These are phyloP conservation scores for Agriopis marginaria DNA, from an alignment of 2,888 invertebrate species.

Conservation along the genomic window DNA sequence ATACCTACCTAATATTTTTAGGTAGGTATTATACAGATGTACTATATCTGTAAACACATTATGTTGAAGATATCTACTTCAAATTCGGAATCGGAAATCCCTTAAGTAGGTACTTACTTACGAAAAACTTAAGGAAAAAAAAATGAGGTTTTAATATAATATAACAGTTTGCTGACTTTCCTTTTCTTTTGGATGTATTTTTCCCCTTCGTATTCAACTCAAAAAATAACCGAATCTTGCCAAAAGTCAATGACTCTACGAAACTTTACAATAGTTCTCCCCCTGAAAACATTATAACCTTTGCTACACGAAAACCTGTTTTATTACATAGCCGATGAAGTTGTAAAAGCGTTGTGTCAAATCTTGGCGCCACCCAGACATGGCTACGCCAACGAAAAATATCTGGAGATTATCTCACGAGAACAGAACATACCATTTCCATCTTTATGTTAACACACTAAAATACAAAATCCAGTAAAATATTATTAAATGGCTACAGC, in stretches of 20 bases:
- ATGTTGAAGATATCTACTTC: too few relatives aligned
- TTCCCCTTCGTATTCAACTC: not conserved
- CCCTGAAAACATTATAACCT: constrained; percentile 5
- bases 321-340: not conserved
- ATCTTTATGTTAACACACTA: not conserved
- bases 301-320: not conserved
- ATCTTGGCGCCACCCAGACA: constrained; percentile 62
- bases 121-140: too few relatives aligned
- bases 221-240: constrained; percentile 9
- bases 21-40: too few relatives aligned
- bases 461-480: constrained; percentile 34
- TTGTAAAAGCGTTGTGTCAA: constrained; percentile 35
- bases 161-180: constrained; percentile 2
- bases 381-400: constrained; percentile 57
- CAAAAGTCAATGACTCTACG: constrained; percentile 28
- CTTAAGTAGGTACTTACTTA: too few relatives aligned
- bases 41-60: too few relatives aligned
- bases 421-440: constrained; percentile 17
- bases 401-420: constrained; percentile 41
- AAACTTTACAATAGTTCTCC: constrained; percentile 32
- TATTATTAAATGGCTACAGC: constrained; percentile 34
- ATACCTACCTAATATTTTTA: too few relatives aligned
- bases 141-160: not conserved
- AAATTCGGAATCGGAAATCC: too few relatives aligned
- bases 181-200: not conserved